Percentiles rank a stretch among this genome's conserved stretches.
phyloP scores from a whole-genome alignment of 2,797 vertebrate species.

The Pampus argenteus region DNA sequence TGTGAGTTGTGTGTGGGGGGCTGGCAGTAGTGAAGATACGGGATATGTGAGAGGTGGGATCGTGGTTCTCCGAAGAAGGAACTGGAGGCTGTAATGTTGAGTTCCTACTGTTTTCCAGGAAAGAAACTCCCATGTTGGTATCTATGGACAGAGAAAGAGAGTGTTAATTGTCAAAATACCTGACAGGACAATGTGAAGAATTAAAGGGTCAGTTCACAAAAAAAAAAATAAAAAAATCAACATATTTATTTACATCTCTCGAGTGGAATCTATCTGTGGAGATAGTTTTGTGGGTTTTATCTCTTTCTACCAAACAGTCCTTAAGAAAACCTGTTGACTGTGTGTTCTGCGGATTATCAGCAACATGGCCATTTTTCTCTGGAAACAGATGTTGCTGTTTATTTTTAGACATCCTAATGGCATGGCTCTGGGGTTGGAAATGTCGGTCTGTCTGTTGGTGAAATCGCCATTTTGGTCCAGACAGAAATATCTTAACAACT shows the following conservation, averaged over 20 bases:
- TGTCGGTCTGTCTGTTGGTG: background rate
- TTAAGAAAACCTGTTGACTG: background rate
- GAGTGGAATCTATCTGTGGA: background rate
- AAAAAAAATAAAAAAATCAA: background rate
- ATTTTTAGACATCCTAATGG: background rate
- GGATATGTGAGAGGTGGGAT: background rate
- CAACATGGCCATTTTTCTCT: too few species aligned
- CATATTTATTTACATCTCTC: background rate
- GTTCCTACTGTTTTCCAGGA: constrained; percentile 1
- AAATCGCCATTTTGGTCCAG: background rate
- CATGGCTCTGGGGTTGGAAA: background rate
- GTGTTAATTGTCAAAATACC: background rate
- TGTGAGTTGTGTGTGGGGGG: background rate
- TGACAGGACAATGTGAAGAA: background rate
- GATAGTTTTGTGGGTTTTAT: background rate
- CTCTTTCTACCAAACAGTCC: background rate
- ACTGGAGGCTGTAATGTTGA: background rate
- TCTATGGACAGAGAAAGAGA: constrained; percentile 43
- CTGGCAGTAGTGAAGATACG: background rate
- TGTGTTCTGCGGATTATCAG: background rate
- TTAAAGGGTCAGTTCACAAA: background rate
- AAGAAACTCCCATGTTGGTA: accelerated
- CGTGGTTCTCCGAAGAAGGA: constrained; percentile 5
- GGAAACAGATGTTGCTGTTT: background rate
- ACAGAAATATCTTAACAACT: too few species aligned